Evolutionary conservation across 2,797 vertebrate species (phyloP).

Genomic region (Hydrocynus forskahlii): DNA sequence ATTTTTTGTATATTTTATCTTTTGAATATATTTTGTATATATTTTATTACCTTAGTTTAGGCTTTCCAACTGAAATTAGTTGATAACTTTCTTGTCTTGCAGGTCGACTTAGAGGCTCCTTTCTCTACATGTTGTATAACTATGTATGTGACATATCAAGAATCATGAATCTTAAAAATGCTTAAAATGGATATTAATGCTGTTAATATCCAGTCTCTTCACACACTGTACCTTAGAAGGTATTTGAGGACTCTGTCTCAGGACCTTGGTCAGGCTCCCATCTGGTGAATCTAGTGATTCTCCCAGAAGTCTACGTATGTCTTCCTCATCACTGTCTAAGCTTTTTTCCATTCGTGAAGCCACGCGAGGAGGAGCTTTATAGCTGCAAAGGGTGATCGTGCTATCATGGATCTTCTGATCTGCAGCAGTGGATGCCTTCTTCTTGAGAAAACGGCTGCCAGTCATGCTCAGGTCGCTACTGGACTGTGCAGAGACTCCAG

Average conservation of each 20-base stretch:
- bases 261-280: slow-evolving; percentile 4
- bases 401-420: not conserved
- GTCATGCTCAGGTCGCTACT: slow-evolving; percentile 37
- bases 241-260: slow-evolving; percentile 18
- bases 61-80: too few species aligned
- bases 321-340: slow-evolving; percentile 81
- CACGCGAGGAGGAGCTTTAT: not conserved
- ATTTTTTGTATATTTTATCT: too few species aligned
- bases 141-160: too few species aligned
- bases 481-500: slow-evolving; percentile 50
- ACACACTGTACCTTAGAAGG: slow-evolving; percentile 26
- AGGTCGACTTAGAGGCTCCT: too few species aligned
- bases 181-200: too few species aligned
- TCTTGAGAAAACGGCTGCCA: slow-evolving; percentile 75
- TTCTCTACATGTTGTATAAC: too few species aligned
- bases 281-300: slow-evolving; percentile 67
- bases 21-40: too few species aligned
- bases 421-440: not conserved
- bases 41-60: too few species aligned
- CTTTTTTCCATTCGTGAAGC: slow-evolving; percentile 10
- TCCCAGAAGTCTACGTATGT: slow-evolving; percentile 72
- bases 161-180: too few species aligned
- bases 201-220: not conserved
- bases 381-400: not conserved
- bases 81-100: too few species aligned